Percentiles rank a stretch among this genome's conserved stretches.
phyloP scores from a whole-genome alignment of 2,888 invertebrate genomes.

The Stratiomys singularior region DNA sequence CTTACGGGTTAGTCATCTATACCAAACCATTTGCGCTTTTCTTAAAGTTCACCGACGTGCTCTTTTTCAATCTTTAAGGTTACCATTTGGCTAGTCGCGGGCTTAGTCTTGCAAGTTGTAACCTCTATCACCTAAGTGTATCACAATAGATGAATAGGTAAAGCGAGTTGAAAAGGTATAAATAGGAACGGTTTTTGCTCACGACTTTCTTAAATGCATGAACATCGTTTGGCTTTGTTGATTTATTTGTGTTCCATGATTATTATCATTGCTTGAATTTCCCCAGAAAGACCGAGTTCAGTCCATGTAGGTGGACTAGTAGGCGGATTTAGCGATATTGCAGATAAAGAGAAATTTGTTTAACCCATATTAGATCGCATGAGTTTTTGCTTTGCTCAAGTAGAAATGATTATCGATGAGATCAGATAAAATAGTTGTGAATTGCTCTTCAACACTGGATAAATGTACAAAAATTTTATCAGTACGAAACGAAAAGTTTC shows the following conservation, averaged over 20 bases:
- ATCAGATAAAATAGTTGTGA: no score
- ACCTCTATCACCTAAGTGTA: not conserved
- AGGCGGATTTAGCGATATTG: not conserved
- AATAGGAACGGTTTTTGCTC: slow-evolving; percentile 28
- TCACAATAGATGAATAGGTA: not conserved
- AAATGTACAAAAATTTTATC: no score
- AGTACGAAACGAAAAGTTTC: no score
- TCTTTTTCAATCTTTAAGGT: not conserved
- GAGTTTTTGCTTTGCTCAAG: no score
- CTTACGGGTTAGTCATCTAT: no score
- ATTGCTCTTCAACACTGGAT: no score
- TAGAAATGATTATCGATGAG: no score
- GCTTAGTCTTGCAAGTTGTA: not conserved
- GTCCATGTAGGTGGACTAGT: not conserved
- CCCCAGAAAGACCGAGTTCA: not conserved
- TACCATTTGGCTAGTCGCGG: not conserved
- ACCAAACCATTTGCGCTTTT: not conserved
- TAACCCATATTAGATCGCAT: not conserved
- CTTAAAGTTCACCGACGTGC: slow-evolving; percentile 10
- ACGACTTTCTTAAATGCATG: slow-evolving; percentile 32
- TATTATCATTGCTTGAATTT: not conserved
- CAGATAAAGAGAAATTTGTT: not conserved
- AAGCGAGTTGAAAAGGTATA: not conserved
- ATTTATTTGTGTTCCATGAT: slow-evolving; percentile 11
- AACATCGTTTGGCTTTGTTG: not conserved